These are phyloP conservation scores for Neelides folsomi DNA, from an alignment of 2,888 invertebrate species.

Conservation along the genomic window DNA sequence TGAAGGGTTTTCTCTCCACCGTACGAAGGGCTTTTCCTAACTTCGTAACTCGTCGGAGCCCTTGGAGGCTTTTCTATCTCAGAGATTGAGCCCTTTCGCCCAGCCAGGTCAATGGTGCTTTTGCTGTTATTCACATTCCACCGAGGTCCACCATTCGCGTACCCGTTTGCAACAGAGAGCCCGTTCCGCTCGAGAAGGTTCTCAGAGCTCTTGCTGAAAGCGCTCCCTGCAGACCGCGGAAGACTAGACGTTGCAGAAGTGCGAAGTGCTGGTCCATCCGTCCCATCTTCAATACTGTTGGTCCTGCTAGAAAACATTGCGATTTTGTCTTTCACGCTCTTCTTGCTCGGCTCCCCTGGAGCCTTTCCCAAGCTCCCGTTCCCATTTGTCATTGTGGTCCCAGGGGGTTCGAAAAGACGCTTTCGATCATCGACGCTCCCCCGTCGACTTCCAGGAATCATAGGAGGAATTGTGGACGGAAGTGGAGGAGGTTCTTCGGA, in stretches of 20 bases:
- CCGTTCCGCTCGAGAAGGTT: slow-evolving; percentile 8
- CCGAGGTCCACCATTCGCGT: background rate
- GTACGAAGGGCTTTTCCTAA: slow-evolving; percentile 5
- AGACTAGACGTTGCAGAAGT: slow-evolving; percentile 25
- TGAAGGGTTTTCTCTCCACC: too few relatives aligned
- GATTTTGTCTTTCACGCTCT: slow-evolving; percentile 71
- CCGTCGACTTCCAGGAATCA: slow-evolving; percentile 13
- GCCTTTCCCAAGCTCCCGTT: background rate
- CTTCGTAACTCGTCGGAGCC: too few relatives aligned
- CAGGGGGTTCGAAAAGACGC: slow-evolving; percentile 18
- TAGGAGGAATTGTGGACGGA: slow-evolving; percentile 38
- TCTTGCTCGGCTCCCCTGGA: slow-evolving; percentile 52
- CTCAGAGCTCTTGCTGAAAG: slow-evolving; percentile 18
- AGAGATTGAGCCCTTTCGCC: slow-evolving; percentile 1
- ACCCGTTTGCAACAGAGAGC: background rate
- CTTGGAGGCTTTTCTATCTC: too few relatives aligned
- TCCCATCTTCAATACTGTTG: slow-evolving; percentile 18
- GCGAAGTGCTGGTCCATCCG: slow-evolving; percentile 8
- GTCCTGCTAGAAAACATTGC: slow-evolving; percentile 62
- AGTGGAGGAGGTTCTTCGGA: slow-evolving; percentile 35
- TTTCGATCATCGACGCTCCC: slow-evolving; percentile 29
- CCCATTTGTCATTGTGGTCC: background rate
- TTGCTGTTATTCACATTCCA: slow-evolving; percentile 7
- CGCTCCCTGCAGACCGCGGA: slow-evolving; percentile 16
- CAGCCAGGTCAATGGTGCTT: slow-evolving; percentile 8